Evolutionary conservation across 2,113 vertebrate species (phyloP).

Genomic region (Protobothrops mucrosquamatus): DNA sequence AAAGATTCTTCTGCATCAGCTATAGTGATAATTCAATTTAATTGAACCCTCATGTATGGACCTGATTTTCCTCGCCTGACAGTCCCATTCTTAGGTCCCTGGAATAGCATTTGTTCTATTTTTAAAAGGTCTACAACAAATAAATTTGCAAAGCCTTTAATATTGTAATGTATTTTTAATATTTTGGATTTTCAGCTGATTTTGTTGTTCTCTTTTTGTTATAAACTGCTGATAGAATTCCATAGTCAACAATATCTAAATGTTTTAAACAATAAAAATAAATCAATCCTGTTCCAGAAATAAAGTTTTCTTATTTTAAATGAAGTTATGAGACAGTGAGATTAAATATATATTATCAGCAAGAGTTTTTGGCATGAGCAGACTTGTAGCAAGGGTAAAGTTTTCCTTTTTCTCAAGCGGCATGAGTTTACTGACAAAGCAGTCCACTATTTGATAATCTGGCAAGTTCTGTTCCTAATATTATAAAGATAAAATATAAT

Average conservation of each 20-base stretch:
- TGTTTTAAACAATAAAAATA: background rate
- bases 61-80: background rate
- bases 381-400: background rate
- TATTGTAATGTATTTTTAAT: background rate
- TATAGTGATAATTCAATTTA: background rate
- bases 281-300: background rate
- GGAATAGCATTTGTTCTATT: background rate
- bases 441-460: conserved; percentile 21
- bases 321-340: background rate
- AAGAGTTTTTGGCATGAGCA: background rate
- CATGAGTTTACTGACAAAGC: conserved; percentile 7
- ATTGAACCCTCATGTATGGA: background rate
- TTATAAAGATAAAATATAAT: background rate
- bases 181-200: background rate
- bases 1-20: background rate
- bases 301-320: background rate
- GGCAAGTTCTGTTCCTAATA: background rate
- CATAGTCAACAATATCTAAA: background rate
- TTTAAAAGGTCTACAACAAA: background rate
- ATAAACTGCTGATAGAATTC: background rate
- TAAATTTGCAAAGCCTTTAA: background rate
- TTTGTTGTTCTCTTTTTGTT: background rate
- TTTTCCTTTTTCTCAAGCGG: background rate
- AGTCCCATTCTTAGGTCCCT: background rate
- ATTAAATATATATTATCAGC: background rate